Base-by-base conservation (phyloP, 2,113 vertebrate species). In the Leptodactylus fuscus region DNA sequence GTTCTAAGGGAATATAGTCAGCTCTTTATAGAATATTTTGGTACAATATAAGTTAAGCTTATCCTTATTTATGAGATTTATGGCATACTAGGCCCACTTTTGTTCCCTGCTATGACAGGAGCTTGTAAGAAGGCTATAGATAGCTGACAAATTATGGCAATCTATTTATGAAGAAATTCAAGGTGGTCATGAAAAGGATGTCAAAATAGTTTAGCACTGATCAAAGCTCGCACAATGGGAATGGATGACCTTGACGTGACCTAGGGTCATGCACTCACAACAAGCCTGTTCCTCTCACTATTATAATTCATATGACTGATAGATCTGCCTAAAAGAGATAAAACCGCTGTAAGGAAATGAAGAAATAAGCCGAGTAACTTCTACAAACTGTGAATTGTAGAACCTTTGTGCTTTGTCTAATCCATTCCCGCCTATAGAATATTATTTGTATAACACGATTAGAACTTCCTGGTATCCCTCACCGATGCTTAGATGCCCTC, bases 81-180 rank as follows among this genome's bases (percentile, higher is more conserved):
- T n/a, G n/a, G n/a, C n/a, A n/a, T n/a, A n/a, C n/a, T n/a, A 67
- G 62, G 62, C 13, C 8, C 18, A 27, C 29, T 16, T 46, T 83
- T 75, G 5, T 22, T 75, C 44, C 18, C 32, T 75, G 16, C 58
- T 34, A 29, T 49, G 34, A 44, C 8, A 20, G 70, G 38, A 49
- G 70, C 75, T 83, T 38, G 75, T 51, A 83, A 62, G 36, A 74
- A 60, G 69, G 67, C 41, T 58, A 48, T 5, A 48, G 36, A 46
- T 67, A 62, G 46, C 32, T 82, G 81, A 58, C 69, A 75, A 75
- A 83, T 83, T 48, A 49, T 82, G 34, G n/a, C 32, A 41, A 51
- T 82, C 65, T 53, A 73, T 82, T 82, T 55, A 74, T 74, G 49
- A 75, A 60, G 81, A 83, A 74, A 58, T n/a, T 49, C 34, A 83